phyloP scores from a whole-genome alignment of 2,797 vertebrate species.

The Schizopygopsis pylzovi region DNA sequence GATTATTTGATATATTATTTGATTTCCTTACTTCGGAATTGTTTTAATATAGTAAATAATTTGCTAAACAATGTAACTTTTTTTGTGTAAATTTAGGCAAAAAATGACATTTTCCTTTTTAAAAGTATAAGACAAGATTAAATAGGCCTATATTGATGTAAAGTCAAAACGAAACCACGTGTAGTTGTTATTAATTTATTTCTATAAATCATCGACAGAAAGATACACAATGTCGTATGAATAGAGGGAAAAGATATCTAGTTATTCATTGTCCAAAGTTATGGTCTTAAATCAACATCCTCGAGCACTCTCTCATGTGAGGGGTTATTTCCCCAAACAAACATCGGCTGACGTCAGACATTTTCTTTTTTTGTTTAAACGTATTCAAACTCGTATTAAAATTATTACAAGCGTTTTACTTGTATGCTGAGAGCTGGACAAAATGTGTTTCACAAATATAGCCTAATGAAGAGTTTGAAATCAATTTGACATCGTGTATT shows the following conservation, averaged over 20 bases:
- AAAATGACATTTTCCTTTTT: background rate
- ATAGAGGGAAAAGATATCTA: slow-evolving; percentile 88
- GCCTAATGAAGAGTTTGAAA: background rate
- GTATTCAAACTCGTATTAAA: background rate
- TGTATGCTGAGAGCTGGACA: background rate
- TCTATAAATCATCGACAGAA: slow-evolving; percentile 99
- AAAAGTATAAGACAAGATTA: background rate
- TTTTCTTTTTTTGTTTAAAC: background rate
- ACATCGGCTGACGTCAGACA: slow-evolving; percentile 65
- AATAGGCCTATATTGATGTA: background rate
- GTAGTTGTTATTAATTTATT: slow-evolving; percentile 97
- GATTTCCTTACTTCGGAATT: background rate
- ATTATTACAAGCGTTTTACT: background rate
- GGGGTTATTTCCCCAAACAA: slow-evolving; percentile 73
- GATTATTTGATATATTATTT: background rate
- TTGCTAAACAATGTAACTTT: background rate
- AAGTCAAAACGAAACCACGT: slow-evolving; percentile 87
- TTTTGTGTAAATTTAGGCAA: background rate
- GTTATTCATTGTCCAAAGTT: slow-evolving; percentile 93
- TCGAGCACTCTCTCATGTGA: slow-evolving; percentile 70
- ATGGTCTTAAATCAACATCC: slow-evolving; percentile 79
- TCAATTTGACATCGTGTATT: background rate
- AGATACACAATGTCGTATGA: slow-evolving; percentile 91
- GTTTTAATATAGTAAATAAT: background rate
- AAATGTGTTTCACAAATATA: background rate